Base-by-base conservation (phyloP, 2,797 vertebrate genomes). In the Galago senegalensis region DNA sequence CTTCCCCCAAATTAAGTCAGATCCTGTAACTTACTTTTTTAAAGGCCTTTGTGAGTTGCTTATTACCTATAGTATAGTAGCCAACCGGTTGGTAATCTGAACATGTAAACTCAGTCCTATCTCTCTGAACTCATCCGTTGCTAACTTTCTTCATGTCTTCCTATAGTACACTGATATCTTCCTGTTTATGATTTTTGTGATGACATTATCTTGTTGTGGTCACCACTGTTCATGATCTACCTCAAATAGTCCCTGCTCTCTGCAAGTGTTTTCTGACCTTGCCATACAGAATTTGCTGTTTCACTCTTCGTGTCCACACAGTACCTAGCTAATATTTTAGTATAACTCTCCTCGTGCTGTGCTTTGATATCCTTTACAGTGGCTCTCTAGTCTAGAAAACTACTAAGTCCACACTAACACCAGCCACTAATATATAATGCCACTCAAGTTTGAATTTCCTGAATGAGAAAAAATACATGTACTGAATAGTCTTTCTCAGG, bases 391-490 rank as follows among this genome's bases (percentile, higher is more conserved):
- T 58, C 7, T 83, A 72, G 56, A 87, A 83, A 46, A 76, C 37
- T 37, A 58, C 1, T 93, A 37, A 70, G 2, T 31, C 56, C 7
- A 83, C 7, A 86, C 16, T 27, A 80, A 25, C 27, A 25, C 21
- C 69, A 72, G 63, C 3, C 40, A 40, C 40, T 40, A 40, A 40
- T 40, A 56, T 81, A 60, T 40, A 69, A 83, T 27, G 34, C 7
- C 37, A 92, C 23, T 79, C 40, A 86, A n/a, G 82, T 83, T 84
- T 81, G 89, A 93, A 58, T 82, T 43, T 79, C 77, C 69, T 84
- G 2, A 77, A 31, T 73, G 31, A 93, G 16, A 95, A 80, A 80
- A 85, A 96, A 75, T 56, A 43, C 10, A 63, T 53, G 12, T 0
- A 69, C 20, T 85, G 31, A 76, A 29, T 18, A 49, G 40, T 84